These are phyloP conservation scores for Dolichoris vasculosae DNA, from an alignment of 1,140 invertebrate species.

Conservation along the genomic window DNA sequence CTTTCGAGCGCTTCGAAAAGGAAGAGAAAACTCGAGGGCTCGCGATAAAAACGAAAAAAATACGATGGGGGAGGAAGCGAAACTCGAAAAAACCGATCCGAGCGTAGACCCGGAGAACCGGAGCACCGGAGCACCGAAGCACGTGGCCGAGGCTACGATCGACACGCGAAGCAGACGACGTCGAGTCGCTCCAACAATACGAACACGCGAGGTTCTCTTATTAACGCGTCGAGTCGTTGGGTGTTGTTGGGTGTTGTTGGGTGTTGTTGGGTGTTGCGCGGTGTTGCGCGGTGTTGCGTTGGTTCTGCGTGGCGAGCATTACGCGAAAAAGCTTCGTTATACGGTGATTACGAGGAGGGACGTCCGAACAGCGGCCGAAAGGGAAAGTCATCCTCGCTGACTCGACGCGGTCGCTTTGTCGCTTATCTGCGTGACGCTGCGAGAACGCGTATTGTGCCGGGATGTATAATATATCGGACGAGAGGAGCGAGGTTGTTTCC, in stretches of 20 bases:
- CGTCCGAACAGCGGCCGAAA: slow-evolving; percentile 9
- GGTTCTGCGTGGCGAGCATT: slow-evolving; percentile 56
- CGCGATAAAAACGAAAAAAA: not conserved
- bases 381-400: slow-evolving; percentile 38
- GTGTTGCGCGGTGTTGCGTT: no score
- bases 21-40: not conserved
- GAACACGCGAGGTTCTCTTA: slow-evolving; percentile 56
- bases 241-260: no score
- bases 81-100: not conserved
- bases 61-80: not conserved
- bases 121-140: slow-evolving; percentile 13
- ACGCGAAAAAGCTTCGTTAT: slow-evolving; percentile 59
- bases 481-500: not conserved
- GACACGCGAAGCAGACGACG: slow-evolving; percentile 56
- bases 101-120: slow-evolving; percentile 4
- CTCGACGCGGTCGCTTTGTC: slow-evolving; percentile 7
- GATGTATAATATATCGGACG: slow-evolving; percentile 23
- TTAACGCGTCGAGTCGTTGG: no score
- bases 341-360: slow-evolving; percentile 53
- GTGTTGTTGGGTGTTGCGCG: no score
- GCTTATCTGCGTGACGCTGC: slow-evolving; percentile 47
- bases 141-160: slow-evolving; percentile 7
- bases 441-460: not conserved
- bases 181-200: slow-evolving; percentile 49
- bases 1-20: not conserved